Evolutionary conservation across 2,888 invertebrate species (phyloP).

Genomic region (Netelia fuscicornis): DNA sequence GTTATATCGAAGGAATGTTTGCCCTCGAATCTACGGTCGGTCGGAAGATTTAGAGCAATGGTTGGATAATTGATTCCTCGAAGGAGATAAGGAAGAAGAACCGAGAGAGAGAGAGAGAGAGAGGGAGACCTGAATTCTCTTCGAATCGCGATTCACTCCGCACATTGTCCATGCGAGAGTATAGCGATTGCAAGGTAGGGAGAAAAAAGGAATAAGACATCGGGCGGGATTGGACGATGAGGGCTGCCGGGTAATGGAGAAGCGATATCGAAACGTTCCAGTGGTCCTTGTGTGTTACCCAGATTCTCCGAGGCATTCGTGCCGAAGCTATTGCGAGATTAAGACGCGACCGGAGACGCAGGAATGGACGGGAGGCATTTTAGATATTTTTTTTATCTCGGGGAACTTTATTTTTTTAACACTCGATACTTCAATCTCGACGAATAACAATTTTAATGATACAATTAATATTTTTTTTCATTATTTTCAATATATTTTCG

Average conservation of each 20-base stretch:
- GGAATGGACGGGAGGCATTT: background rate
- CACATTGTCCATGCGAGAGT: slow-evolving; percentile 13
- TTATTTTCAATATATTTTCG: too few relatives aligned
- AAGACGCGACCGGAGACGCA: slow-evolving; percentile 32
- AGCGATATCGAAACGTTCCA: slow-evolving; percentile 54
- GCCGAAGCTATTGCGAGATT: slow-evolving; percentile 72
- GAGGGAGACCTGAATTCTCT: background rate
- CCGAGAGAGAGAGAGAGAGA: background rate
- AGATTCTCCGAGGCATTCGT: slow-evolving; percentile 69
- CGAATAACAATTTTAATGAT: background rate
- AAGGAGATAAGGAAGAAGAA: slow-evolving; percentile 28
- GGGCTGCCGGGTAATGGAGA: slow-evolving; percentile 50
- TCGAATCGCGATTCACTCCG: slow-evolving; percentile 19
- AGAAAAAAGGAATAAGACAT: slow-evolving; percentile 20
- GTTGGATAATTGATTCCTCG: slow-evolving; percentile 33
- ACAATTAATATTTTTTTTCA: too few relatives aligned
- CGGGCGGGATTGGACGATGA: slow-evolving; percentile 40
- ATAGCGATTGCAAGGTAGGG: slow-evolving; percentile 7
- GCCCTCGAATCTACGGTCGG: background rate
- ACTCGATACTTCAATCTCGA: background rate
- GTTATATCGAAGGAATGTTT: slow-evolving; percentile 11
- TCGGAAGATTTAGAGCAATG: slow-evolving; percentile 10
- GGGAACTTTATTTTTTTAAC: background rate
- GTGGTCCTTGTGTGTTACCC: slow-evolving; percentile 33
- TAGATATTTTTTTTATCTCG: slow-evolving; percentile 68